Conservation (phyloP, 2,888 invertebrate species). For the Caenorhabditis drosophilae region DNA sequence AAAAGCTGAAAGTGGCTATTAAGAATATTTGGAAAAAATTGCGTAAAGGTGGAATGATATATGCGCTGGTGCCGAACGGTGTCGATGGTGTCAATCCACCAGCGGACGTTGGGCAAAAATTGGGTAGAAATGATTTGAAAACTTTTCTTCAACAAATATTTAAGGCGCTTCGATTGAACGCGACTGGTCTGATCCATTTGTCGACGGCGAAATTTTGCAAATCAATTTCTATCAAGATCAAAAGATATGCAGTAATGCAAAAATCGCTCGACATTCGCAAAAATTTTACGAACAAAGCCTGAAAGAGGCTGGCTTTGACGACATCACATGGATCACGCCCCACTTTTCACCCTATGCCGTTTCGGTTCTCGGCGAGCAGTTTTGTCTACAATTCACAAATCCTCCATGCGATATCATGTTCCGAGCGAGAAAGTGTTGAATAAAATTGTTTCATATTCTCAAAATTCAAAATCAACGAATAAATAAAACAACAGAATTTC, state of each 20-base stretch:
- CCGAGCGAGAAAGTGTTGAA: neutral
- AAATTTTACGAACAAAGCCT: conserved; percentile 21
- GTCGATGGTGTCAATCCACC: conserved; percentile 12
- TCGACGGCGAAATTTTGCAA: conserved; percentile 24
- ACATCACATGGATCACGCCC: conserved; percentile 21
- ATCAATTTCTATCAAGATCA: conserved; percentile 25
- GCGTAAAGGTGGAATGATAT: conserved; percentile 8
- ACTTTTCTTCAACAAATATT: too few relatives aligned
- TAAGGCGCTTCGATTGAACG: conserved; percentile 18
- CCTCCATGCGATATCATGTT: conserved; percentile 29
- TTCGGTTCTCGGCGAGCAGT: conserved; percentile 14
- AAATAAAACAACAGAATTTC: too few relatives aligned
- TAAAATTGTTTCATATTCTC: too few relatives aligned
- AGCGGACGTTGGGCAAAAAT: conserved; percentile 5
- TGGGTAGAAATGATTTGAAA: conserved; percentile 7
- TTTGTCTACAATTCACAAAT: conserved; percentile 16
- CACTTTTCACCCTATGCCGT: conserved; percentile 14
- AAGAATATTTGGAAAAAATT: conserved; percentile 10
- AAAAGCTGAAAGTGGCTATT: conserved; percentile 13
- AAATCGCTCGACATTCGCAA: conserved; percentile 28
- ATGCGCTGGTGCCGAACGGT: conserved; percentile 27
- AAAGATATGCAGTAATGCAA: conserved; percentile 16
- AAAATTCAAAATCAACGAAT: too few relatives aligned
- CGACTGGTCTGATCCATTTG: conserved; percentile 6
- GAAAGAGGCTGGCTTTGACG: conserved; percentile 13